Conservation (phyloP, 2,888 invertebrate species). For the Zygaena filipendulae region DNA sequence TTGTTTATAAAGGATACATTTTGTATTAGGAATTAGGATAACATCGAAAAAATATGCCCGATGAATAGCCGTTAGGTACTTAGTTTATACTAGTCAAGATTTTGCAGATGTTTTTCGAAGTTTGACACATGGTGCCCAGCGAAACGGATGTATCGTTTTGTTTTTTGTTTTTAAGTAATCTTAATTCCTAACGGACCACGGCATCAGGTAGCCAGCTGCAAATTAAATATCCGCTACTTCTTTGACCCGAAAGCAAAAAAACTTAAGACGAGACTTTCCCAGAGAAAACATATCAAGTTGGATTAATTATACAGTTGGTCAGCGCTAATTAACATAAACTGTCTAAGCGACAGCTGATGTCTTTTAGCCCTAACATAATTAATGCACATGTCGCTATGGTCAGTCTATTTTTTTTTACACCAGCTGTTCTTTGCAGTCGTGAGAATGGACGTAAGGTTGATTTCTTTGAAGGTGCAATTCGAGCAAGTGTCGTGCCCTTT, state of each 20-base stretch:
- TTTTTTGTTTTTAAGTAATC: conserved; percentile 43
- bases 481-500: conserved; percentile 59
- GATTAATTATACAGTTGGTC: no score
- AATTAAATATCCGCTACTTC: no score
- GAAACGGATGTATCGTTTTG: conserved; percentile 44
- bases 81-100: conserved; percentile 38
- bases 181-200: conserved; percentile 46
- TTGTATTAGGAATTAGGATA: no score
- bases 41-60: no score
- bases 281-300: no score
- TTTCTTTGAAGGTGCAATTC: conserved; percentile 57
- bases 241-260: no score
- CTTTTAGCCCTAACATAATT: conserved; percentile 50
- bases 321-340: conserved; percentile 36
- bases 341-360: conserved; percentile 55
- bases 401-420: conserved; percentile 33
- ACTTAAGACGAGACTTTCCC: no score
- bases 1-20: no score
- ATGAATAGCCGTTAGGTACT: no score
- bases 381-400: conserved; percentile 42
- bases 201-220: conserved; percentile 48
- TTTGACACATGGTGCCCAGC: conserved; percentile 33
- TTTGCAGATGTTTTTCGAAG: conserved; percentile 45
- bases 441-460: conserved; percentile 39
- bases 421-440: conserved; percentile 49